phyloP scores from a whole-genome alignment of 2,113 vertebrate species.

The Anoplopoma fimbria region DNA sequence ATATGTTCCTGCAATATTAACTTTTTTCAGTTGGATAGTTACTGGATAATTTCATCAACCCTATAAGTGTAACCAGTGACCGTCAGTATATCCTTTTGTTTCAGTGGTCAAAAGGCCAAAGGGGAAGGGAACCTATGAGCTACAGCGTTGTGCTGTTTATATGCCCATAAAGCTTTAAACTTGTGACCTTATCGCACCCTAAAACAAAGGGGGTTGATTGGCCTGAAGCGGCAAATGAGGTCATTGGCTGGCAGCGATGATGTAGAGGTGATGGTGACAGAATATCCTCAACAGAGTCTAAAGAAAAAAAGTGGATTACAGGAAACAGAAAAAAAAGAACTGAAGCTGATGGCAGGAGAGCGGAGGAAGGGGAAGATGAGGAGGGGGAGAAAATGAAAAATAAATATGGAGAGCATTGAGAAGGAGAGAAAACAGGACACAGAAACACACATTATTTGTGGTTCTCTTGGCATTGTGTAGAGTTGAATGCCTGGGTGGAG shows the following conservation, averaged over 20 bases:
- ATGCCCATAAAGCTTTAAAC: conserved; percentile 17
- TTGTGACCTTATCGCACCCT: conserved; percentile 24
- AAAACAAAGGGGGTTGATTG: conserved; percentile 20
- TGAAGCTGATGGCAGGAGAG: conserved; percentile 11
- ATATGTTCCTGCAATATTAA: background rate
- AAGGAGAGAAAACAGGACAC: conserved; percentile 54
- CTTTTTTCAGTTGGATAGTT: background rate
- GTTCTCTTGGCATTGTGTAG: conserved; percentile 67
- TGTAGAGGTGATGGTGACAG: conserved; percentile 8
- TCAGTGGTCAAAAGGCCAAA: background rate
- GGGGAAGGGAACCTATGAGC: conserved; percentile 6
- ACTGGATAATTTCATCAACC: background rate
- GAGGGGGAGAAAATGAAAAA: conserved; percentile 33
- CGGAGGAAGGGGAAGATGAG: background rate
- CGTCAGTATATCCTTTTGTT: background rate
- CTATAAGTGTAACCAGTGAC: no score
- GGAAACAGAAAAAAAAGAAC: background rate
- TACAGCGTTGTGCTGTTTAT: background rate
- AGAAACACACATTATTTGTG: conserved; percentile 51
- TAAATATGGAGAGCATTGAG: conserved; percentile 37
- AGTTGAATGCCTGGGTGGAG: conserved; percentile 76
- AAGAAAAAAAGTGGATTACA: conserved; percentile 1
- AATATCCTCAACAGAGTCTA: background rate
- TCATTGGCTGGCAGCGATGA: conserved; percentile 31
- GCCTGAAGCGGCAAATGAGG: conserved; percentile 23